These are phyloP conservation scores for Aleiodes sp. DNA, from an alignment of 1,140 invertebrate genomes.

Conservation along the genomic window DNA sequence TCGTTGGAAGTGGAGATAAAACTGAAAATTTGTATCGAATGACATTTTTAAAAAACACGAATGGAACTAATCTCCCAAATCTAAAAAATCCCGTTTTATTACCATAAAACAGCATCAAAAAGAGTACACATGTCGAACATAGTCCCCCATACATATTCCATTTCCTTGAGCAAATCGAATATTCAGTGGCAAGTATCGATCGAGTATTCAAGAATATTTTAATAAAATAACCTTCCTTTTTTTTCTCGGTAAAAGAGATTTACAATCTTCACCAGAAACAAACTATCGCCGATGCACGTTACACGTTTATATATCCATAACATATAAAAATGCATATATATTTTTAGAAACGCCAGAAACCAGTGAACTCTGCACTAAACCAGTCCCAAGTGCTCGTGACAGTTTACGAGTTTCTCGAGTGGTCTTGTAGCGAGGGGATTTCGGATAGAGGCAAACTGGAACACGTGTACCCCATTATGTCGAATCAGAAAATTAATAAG, in stretches of 20 bases:
- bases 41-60: neutral
- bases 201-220: constrained; percentile 12
- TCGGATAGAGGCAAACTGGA: neutral
- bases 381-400: constrained; percentile 37
- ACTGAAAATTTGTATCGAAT: no score
- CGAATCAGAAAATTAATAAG: neutral
- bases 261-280: neutral
- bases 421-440: neutral
- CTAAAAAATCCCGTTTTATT: neutral
- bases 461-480: constrained; percentile 29
- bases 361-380: constrained; percentile 9
- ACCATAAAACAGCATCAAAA: constrained; percentile 4
- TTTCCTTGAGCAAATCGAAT: constrained; percentile 4
- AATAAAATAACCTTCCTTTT: neutral
- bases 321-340: neutral
- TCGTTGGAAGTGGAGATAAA: no score
- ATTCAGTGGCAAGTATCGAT: constrained; percentile 17
- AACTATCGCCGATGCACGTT: neutral
- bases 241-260: constrained; percentile 5
- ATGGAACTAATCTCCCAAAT: neutral
- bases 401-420: constrained; percentile 36
- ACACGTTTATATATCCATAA: neutral
- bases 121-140: neutral
- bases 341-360: constrained; percentile 7
- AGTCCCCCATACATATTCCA: constrained; percentile 6